These are phyloP conservation scores for Rana temporaria DNA, from an alignment of 2,113 vertebrate genomes.

Conservation along the genomic window DNA sequence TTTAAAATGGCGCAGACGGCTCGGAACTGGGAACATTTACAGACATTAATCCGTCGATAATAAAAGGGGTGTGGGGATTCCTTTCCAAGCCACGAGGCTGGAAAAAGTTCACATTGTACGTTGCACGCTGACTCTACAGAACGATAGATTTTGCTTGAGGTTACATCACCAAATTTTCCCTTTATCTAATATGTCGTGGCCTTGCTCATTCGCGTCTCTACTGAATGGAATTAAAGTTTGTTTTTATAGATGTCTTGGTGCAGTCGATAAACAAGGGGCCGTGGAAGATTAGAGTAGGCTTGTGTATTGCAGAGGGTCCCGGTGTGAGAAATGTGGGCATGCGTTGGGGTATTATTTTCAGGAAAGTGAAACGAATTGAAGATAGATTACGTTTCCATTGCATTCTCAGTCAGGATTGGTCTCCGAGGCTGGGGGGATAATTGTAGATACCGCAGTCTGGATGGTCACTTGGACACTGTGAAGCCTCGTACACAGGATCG, in stretches of 20 bases:
- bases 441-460: no score
- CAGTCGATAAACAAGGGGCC: constrained; percentile 2
- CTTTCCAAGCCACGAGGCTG: constrained; percentile 4
- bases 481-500: no score
- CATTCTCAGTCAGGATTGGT: neutral
- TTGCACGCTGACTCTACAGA: neutral
- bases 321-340: no score
- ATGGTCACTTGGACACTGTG: no score
- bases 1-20: constrained; percentile 45
- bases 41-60: constrained; percentile 49
- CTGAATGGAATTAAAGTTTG: constrained; percentile 29
- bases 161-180: no score
- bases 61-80: constrained; percentile 42
- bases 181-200: neutral
- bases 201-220: neutral
- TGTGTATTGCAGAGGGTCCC: no score
- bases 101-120: constrained; percentile 2
- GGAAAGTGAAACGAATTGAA: neutral
- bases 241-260: neutral
- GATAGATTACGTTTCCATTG: neutral
- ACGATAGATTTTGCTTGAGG: no score
- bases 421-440: no score
- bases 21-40: constrained; percentile 42
- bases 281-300: neutral
- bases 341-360: neutral